phyloP scores from a whole-genome alignment of 1,140 invertebrate genomes.

The Zaprionus lachaisei region DNA sequence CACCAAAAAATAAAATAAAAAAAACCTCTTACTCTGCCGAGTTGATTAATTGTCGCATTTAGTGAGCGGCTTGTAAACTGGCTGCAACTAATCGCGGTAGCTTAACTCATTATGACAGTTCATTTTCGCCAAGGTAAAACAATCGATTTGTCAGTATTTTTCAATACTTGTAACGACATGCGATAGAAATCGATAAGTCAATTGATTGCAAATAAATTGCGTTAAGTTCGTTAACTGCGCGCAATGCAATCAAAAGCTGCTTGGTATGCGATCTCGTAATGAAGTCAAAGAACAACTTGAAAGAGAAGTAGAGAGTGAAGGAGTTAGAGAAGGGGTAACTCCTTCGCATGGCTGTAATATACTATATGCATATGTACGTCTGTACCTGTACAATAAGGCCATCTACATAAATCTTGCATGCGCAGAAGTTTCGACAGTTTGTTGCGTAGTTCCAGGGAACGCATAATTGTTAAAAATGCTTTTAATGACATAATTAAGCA shows the following conservation, averaged over 20 bases:
- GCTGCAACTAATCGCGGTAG: not conserved
- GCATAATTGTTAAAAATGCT: constrained; percentile 46
- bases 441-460: constrained; percentile 15
- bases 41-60: not conserved
- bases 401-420: constrained; percentile 11
- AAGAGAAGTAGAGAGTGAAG: not conserved
- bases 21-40: not conserved
- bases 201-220: not conserved
- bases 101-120: not conserved
- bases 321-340: not conserved
- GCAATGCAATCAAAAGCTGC: not conserved
- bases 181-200: not conserved
- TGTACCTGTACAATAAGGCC: not conserved
- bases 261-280: not conserved
- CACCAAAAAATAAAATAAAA: not conserved
- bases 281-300: not conserved
- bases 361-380: not conserved
- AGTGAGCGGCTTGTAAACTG: not conserved
- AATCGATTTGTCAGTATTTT: not conserved
- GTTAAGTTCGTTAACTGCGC: not conserved
- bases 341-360: not conserved
- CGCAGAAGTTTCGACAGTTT: constrained; percentile 35
- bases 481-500: constrained; percentile 76
- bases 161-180: not conserved
- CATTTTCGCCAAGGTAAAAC: not conserved